Evolutionary conservation across 2,113 vertebrate species (phyloP), one percentile per base, ranked within the genome.

Genomic region (Nyctereutes procyonoides): DNA sequence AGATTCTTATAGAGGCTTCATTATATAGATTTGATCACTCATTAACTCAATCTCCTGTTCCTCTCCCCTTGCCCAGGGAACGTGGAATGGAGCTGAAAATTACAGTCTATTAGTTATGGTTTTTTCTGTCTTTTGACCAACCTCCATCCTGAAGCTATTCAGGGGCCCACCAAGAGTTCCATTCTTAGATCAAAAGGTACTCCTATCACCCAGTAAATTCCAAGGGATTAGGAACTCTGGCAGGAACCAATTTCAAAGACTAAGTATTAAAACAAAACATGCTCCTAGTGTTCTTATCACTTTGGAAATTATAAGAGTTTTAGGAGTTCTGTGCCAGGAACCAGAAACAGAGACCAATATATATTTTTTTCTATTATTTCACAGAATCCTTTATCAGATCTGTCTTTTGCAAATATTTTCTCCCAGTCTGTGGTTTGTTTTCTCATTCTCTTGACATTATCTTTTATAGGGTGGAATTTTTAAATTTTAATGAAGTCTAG

Each of bases 331-430:
- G 35, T 81, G 51, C 63, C 62, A 56, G n/a, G 19, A 69, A 58
- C 51, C 17, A 32, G 77, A 65, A 32, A 28, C 62, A 28, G 51
- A 91, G 24, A 56, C 26, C n/a, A 81, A 24, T 58, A 22, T 56
- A 15, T 81, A 69, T 91, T 81, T 81, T 81, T 91, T 91, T 24
- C 77, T 32, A 30, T 86, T 86, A 69, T 91, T 82, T 69, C 77
- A 91, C 62, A 81, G 8, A 56, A 2, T 56, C 12, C 76, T 56
- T 56, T 16, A 81, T 69, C 62, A 58, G 28, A 56, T 81, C 43
- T 3, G 13, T 91, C 58, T 81, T 81, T 69, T 56, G 62, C n/a
- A 91, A 56, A 69, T 80, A 65, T 81, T 91, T 91, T 91, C 76
- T 81, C 62, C 51, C 26, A 30, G 17, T 69, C n/a, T 43, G 5